Evolutionary conservation across 92 coral and sea anemone species (phyloP).

Genomic region (Parazoanthus darwini): DNA sequence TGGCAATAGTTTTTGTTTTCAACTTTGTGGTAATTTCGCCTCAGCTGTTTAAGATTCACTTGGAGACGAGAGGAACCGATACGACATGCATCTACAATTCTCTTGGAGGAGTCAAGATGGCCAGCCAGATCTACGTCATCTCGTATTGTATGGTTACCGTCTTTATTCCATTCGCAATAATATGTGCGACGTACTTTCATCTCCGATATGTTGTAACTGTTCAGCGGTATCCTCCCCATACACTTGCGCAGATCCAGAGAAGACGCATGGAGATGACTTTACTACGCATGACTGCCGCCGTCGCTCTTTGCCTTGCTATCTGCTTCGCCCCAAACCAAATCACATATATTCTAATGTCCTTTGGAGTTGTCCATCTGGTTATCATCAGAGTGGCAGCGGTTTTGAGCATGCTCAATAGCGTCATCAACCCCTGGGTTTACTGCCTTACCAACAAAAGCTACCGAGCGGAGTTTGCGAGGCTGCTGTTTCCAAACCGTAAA

Average conservation of each 20-base stretch:
- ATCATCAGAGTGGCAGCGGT: not conserved
- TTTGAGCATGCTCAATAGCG: not conserved
- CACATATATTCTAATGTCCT: not conserved
- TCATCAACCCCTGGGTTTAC: not conserved
- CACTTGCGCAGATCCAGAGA: not conserved
- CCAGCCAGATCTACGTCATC: conserved; percentile 1
- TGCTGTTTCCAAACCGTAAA: not conserved
- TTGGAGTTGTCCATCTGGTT: not conserved
- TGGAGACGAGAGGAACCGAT: not conserved
- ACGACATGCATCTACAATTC: not conserved
- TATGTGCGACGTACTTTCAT: not conserved
- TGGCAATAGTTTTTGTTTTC: not conserved
- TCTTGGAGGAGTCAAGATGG: not conserved
- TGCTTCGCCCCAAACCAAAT: conserved; percentile 10
- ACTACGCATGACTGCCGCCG: conserved; percentile 8
- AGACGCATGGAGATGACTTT: not conserved
- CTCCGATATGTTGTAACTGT: not conserved
- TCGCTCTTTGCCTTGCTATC: not conserved
- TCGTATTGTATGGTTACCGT: not conserved
- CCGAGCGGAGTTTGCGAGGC: not conserved
- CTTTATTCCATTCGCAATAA: not conserved
- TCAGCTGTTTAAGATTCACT: conserved; percentile 1
- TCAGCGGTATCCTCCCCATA: not conserved
- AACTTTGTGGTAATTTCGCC: not conserved
- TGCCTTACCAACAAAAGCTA: conserved; percentile 15